phyloP scores from a whole-genome alignment of 2,113 vertebrate species.

The Stegastes partitus region DNA sequence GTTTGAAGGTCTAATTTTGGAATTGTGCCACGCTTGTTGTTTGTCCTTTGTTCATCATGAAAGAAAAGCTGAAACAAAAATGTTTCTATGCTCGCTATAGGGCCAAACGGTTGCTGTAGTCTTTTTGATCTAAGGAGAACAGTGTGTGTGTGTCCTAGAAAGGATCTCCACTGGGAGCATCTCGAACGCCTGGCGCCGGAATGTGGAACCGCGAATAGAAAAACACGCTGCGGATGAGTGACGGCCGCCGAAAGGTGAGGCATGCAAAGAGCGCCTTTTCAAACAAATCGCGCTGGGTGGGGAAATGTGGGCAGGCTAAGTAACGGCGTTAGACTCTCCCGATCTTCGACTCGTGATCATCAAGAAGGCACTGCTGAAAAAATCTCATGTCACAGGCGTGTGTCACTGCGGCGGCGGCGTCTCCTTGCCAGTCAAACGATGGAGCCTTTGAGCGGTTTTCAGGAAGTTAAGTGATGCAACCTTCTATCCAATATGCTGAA shows the following conservation, averaged over 20 bases:
- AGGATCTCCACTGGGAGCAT: conserved; percentile 66
- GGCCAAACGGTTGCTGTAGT: conserved; percentile 52
- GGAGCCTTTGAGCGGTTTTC: conserved; percentile 72
- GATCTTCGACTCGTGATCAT: conserved; percentile 15
- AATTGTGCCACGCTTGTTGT: conserved; percentile 34
- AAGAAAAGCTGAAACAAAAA: conserved; percentile 42
- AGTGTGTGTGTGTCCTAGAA: conserved; percentile 51
- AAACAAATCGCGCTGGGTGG: conserved; percentile 19
- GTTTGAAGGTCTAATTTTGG: conserved; percentile 40
- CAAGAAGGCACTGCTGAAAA: conserved; percentile 43
- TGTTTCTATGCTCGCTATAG: conserved; percentile 37
- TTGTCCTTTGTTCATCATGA: conserved; percentile 36
- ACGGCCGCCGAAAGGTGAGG: conserved; percentile 58
- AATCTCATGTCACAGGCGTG: conserved; percentile 47
- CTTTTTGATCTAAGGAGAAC: conserved; percentile 65
- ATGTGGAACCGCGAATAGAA: conserved; percentile 37
- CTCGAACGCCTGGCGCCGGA: conserved; percentile 18
- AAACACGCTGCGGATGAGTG: conserved; percentile 35
- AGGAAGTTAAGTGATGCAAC: conserved; percentile 77
- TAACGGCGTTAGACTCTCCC: conserved; percentile 14
- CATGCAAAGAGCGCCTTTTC: conserved; percentile 31
- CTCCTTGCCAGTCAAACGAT: conserved; percentile 53
- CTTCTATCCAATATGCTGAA: conserved; percentile 58
- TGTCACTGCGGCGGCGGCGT: conserved; percentile 38
- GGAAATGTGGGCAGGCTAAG: conserved; percentile 21